These are phyloP conservation scores for Nebria ingens DNA, from an alignment of 1,140 invertebrate genomes.

Conservation along the genomic window DNA sequence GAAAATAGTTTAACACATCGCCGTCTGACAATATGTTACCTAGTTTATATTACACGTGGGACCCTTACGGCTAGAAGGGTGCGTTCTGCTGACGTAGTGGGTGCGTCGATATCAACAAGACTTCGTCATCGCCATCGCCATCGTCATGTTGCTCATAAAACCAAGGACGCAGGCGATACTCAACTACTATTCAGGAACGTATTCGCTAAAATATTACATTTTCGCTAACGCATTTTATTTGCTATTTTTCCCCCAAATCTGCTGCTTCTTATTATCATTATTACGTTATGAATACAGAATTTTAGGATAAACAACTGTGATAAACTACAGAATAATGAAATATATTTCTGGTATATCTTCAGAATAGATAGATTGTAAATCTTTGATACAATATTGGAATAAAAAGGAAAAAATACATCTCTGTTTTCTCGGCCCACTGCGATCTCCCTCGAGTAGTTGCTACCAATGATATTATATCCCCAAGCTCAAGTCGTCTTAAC, in stretches of 20 bases:
- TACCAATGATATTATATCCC: neutral
- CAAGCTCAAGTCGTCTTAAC: neutral
- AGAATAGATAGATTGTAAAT: no score
- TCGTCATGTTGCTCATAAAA: neutral
- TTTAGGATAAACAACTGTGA: no score
- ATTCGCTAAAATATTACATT: no score
- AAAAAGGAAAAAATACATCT: neutral
- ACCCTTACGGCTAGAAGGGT: neutral
- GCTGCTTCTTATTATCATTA: no score
- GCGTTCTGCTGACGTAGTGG: neutral
- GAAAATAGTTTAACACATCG: no score
- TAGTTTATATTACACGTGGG: neutral
- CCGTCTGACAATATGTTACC: neutral
- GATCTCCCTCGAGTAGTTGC: neutral
- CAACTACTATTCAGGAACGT: no score
- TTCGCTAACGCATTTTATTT: no score
- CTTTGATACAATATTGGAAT: no score
- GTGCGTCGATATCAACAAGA: neutral
- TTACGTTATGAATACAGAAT: no score
- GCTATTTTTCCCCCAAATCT: no score
- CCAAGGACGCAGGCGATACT: neutral
- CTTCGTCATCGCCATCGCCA: neutral
- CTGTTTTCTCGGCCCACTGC: neutral
- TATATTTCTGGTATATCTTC: no score
- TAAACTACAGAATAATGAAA: no score